Evolutionary conservation across 2,797 vertebrate species (phyloP).

Genomic region (Cuniculus paca): DNA sequence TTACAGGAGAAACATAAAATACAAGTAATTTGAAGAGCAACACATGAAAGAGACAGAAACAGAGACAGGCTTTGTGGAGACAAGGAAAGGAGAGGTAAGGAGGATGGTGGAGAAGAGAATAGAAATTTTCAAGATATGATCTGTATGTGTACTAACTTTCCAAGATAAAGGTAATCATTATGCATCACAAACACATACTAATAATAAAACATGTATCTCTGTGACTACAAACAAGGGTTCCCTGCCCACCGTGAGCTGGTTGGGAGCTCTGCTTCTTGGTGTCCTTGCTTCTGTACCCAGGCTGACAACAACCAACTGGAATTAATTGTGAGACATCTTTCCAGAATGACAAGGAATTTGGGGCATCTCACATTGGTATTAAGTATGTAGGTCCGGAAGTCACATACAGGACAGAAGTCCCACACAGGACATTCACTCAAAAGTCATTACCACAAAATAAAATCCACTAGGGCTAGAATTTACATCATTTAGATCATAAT

Average conservation of each 20-base stretch:
- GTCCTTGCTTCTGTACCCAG: not conserved
- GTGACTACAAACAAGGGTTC: not conserved
- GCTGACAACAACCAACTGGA: not conserved
- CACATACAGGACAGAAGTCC: not conserved
- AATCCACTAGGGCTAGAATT: not conserved
- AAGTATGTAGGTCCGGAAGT: not conserved
- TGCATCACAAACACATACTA: not conserved
- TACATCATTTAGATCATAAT: not conserved
- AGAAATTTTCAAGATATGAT: not conserved
- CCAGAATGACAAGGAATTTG: not conserved
- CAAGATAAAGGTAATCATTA: not conserved
- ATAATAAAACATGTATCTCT: not conserved
- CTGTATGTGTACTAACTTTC: not conserved
- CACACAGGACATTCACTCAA: not conserved
- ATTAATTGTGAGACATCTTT: not conserved
- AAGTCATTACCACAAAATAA: not conserved
- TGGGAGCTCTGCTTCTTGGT: not conserved
- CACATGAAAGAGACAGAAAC: not conserved
- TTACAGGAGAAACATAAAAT: not conserved
- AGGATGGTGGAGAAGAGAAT: not conserved
- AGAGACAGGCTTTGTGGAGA: not conserved
- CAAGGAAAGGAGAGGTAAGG: not conserved
- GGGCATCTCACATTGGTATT: not conserved
- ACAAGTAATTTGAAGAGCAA: not conserved
- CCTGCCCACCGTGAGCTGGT: too few relatives aligned